phyloP scores from a whole-genome alignment of 2,113 vertebrate genomes.

The Opisthocomus hoazin region DNA sequence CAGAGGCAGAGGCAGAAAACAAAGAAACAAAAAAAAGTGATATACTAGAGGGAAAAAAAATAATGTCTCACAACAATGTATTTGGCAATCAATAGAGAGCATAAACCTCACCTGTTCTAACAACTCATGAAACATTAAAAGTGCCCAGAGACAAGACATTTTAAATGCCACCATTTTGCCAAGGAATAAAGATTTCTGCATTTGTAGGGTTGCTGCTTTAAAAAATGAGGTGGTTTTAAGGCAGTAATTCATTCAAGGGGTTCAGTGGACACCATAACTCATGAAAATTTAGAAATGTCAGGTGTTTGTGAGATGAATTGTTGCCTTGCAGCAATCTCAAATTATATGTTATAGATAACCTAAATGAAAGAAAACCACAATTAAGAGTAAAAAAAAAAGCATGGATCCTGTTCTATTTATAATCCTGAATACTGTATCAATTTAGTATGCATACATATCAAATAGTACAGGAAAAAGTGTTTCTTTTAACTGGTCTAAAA shows the following conservation, averaged over 20 bases:
- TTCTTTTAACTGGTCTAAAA: not conserved
- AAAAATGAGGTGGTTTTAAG: not conserved
- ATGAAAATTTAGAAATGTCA: slow-evolving; percentile 28
- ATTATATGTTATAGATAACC: slow-evolving; percentile 8
- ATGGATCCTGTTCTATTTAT: not conserved
- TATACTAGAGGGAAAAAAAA: not conserved
- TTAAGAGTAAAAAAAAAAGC: not conserved
- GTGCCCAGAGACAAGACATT: not conserved
- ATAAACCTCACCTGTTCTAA: slow-evolving; percentile 28
- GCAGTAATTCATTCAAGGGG: not conserved
- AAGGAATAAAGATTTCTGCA: slow-evolving; percentile 5
- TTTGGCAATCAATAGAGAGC: not conserved
- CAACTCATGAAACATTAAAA: slow-evolving; percentile 22
- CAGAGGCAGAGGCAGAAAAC: not conserved
- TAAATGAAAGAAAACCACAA: not conserved
- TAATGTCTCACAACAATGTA: not conserved
- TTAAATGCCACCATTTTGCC: not conserved
- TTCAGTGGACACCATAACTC: not conserved
- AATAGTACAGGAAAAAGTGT: not conserved
- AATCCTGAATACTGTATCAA: not conserved
- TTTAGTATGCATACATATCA: not conserved
- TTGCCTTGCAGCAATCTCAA: not conserved
- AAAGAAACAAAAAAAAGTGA: not conserved
- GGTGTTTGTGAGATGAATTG: not conserved
- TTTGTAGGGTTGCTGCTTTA: not conserved